These are phyloP conservation scores for Acheta domesticus DNA, from an alignment of 2,888 invertebrate genomes.

Conservation along the genomic window DNA sequence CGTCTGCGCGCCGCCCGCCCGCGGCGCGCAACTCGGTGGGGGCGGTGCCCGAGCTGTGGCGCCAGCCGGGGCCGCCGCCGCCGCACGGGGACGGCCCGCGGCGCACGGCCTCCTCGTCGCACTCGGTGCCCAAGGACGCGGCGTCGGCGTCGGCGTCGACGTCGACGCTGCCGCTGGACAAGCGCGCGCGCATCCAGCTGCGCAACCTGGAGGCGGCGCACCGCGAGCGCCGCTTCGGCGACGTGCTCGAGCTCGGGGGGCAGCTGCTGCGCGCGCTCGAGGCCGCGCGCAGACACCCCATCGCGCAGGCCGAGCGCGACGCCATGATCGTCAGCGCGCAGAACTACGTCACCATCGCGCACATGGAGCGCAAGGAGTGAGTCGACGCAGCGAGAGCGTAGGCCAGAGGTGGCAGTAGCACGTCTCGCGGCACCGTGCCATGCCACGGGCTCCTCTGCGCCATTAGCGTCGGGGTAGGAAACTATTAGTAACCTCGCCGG, in stretches of 20 bases:
- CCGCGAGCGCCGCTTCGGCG: background rate
- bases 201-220: background rate
- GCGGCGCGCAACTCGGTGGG: too few species aligned
- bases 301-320: background rate
- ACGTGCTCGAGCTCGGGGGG: background rate
- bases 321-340: background rate
- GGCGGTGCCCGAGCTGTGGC: too few species aligned
- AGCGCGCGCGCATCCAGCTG: background rate
- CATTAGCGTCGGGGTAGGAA: too few species aligned
- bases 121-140: too few species aligned
- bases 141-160: too few species aligned
- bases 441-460: too few species aligned
- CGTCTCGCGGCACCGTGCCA: too few species aligned
- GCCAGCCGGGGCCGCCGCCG: too few species aligned
- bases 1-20: too few species aligned
- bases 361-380: constrained; percentile 6
- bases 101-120: background rate
- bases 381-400: background rate
- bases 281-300: background rate
- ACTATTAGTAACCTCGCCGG: too few species aligned
- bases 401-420: too few species aligned
- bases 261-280: constrained; percentile 9
- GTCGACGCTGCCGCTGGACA: background rate
- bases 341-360: background rate
- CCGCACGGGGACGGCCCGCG: background rate